A percentile compares a stretch with the other conserved stretches of the same genome.
phyloP scores from a whole-genome alignment of 2,888 invertebrate genomes.

The Cheilosia vulpina region DNA sequence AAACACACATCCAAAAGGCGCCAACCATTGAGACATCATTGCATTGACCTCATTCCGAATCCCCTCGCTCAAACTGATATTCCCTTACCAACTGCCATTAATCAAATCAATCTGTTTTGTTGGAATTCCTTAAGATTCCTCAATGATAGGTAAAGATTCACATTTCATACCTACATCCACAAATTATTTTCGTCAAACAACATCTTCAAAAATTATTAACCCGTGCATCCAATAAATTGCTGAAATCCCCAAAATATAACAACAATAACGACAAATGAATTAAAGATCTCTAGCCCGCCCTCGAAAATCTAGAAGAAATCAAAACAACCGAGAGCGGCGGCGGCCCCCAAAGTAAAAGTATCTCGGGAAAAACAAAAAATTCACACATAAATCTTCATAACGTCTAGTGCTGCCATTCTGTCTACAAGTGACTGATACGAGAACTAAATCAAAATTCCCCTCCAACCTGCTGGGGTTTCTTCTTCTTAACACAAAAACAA shows the following conservation, averaged over 20 bases:
- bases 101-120: constrained; percentile 43
- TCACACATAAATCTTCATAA: constrained; percentile 75
- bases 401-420: constrained; percentile 76
- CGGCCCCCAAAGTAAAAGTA: constrained; percentile 21
- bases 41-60: constrained; percentile 16
- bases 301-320: constrained; percentile 43
- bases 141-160: neutral
- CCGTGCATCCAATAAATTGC: constrained; percentile 34
- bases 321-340: constrained; percentile 7
- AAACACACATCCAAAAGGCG: neutral
- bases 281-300: constrained; percentile 44
- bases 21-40: constrained; percentile 16
- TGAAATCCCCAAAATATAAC: constrained; percentile 3
- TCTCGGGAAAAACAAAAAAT: constrained; percentile 52
- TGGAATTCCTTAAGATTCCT: constrained; percentile 26
- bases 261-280: constrained; percentile 29
- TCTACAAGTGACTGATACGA: constrained; percentile 76
- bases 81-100: constrained; percentile 22
- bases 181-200: constrained; percentile 60
- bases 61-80: neutral
- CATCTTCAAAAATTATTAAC: constrained; percentile 49
- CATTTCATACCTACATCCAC: constrained; percentile 13
- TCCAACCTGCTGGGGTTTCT: constrained; percentile 47
- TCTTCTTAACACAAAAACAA: constrained; percentile 10
- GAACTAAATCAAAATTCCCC: constrained; percentile 75